Evolutionary conservation across 2,888 invertebrate genomes (phyloP).

Genomic region (Oligia latruncula): DNA sequence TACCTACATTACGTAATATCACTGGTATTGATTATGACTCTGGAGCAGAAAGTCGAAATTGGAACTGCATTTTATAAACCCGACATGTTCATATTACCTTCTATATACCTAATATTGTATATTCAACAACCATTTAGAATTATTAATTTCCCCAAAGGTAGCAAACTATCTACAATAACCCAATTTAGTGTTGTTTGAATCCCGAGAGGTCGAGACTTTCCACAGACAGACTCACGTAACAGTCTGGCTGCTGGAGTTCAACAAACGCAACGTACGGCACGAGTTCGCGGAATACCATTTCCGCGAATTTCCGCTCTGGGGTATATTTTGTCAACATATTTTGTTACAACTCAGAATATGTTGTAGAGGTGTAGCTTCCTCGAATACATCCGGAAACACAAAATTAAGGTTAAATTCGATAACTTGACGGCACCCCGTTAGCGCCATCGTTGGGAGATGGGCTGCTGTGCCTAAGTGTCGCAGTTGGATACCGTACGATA

Average conservation of each 20-base stretch:
- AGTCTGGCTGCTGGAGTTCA: conserved; percentile 21
- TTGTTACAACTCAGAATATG: not conserved
- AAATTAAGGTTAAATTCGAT: not conserved
- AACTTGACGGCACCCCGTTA: not conserved
- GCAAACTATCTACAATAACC: conserved; percentile 1
- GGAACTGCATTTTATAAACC: not conserved
- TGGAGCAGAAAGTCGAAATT: conserved; percentile 8
- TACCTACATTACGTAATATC: conserved; percentile 16
- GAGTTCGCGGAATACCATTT: conserved; percentile 10
- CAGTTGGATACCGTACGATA: not conserved
- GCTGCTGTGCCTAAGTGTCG: not conserved
- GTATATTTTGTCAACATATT: conserved; percentile 7
- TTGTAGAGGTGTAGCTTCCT: not conserved
- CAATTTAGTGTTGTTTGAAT: conserved; percentile 21
- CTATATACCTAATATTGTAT: no score
- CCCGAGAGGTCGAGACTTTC: conserved; percentile 15
- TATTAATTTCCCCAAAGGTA: not conserved
- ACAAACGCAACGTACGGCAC: conserved; percentile 4
- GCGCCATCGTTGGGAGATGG: not conserved
- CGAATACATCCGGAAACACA: not conserved
- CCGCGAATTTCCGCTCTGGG: not conserved
- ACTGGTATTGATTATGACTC: conserved; percentile 27
- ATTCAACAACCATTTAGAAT: not conserved
- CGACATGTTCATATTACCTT: not conserved
- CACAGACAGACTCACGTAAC: conserved; percentile 24